Base-by-base conservation (phyloP, 2,113 vertebrate species). In the Silurus asotus region DNA sequence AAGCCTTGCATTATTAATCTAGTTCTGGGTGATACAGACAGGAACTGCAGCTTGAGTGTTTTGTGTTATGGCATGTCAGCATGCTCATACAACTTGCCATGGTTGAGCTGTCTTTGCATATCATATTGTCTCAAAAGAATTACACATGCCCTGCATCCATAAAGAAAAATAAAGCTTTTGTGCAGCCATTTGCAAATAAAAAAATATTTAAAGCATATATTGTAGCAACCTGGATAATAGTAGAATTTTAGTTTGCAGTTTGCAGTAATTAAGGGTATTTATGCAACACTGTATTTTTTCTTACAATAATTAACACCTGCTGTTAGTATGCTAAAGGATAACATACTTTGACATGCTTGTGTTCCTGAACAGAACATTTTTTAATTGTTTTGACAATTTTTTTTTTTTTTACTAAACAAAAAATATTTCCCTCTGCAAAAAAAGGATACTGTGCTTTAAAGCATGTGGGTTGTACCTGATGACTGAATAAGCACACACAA, bases 1-100 rank as follows among this genome's bases (percentile, higher is more conserved):
- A 84, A 90, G 81, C 53, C 61, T 84, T 91, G 58, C 88, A 90
- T 92, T 92, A 93, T 93, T 93, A 90, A 91, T 91, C 90, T 88
- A 72, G 65, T 76, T 86, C 76, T 67, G 81, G 51, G 65, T 87
- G 85, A 92, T 93, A 90, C 88, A 79, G 45, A 77, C n/a, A 91
- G 89, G 81, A 92, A 91, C 85, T 81, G 15, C 87, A 58, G 88
- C 45, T 58, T 80, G 80, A 84, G 89, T 56, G 19, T 89, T 86
- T 89, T 75, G 89, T 65, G 79, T 74, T 89, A 79, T 84, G 69
- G 84, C 78, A 11, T 62, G 25, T 92, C 80, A 86, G 20, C 23
- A 70, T 51, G 84, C 88, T 88, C 85, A 87, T 88, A 88, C 84
- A 86, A 79, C 87, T 93, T 88, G 59, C 83, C 90, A 88, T 86